Evolutionary conservation across 2,888 invertebrate genomes (phyloP).

Genomic region (Ophion slaviceki): DNA sequence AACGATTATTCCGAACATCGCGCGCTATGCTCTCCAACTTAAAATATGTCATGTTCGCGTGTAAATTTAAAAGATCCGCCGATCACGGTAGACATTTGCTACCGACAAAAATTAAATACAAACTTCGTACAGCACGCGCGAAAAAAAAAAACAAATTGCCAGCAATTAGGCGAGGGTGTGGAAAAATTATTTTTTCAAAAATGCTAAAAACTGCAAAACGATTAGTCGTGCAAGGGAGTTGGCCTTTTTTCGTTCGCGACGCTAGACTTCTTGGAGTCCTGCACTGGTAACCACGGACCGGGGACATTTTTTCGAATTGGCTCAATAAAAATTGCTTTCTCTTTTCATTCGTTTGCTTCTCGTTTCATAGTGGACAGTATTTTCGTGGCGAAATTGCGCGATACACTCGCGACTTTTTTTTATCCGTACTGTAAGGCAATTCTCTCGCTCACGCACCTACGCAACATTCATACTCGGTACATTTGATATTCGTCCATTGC

Average conservation of each 20-base stretch:
- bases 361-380: conserved; percentile 54
- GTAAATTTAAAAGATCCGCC: not conserved
- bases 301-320: conserved; percentile 13
- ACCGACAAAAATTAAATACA: not conserved
- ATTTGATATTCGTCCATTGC: conserved; percentile 57
- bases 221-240: too few species aligned
- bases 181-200: too few species aligned
- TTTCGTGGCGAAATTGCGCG: conserved; percentile 53
- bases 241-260: not conserved
- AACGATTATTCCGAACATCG: not conserved
- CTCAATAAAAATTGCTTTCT: conserved; percentile 53
- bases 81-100: not conserved
- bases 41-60: not conserved
- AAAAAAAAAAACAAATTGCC: not conserved
- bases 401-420: conserved; percentile 47
- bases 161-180: too few species aligned
- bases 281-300: not conserved
- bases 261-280: not conserved
- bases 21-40: not conserved
- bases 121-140: not conserved
- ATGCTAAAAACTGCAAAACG: too few species aligned
- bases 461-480: conserved; percentile 54
- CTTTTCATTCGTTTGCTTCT: conserved; percentile 20
- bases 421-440: conserved; percentile 63
- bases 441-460: conserved; percentile 47